Evolutionary conservation across 2,113 vertebrate species (phyloP), one percentile per base, ranked within the genome.

Genomic region (Datnioides undecimradiatus): DNA sequence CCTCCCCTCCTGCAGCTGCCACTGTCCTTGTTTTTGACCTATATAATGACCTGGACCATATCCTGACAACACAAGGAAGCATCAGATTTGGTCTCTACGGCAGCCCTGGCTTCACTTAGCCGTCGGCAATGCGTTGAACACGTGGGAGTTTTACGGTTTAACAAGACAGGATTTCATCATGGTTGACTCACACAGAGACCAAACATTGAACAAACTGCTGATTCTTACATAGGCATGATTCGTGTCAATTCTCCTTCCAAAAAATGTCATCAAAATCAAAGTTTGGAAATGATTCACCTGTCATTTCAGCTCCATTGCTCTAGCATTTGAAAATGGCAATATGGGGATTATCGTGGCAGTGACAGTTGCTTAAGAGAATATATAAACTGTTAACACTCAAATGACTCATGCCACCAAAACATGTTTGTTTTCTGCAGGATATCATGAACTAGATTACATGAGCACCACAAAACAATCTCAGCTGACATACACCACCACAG

Each of bases 1-100:
- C 33, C n/a, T 57, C 46, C 34, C 48, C 51, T 87, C 25, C 52
- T 66, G 54, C 74, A 84, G 75, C 80, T 77, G 65, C 76, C 82
- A 80, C 72, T 83, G 76, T 77, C 79, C 81, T 85, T 85, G 70
- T 88, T 84, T 85, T 81, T 87, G 87, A 86, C 86, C 90, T 80
- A 86, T 81, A 87, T 88, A 77, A 79, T 73, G 84, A 88, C 84
- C 90, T 78, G 83, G 38, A 76, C 82, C 19, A 45, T 67, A 54
- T 84, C 63, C 73, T 79, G 73, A 90, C 80, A 79, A 79, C 67
- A 71, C 62, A 57, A 76, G 43, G 58, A 84, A 69, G 36, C 63
- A 57, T 80, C 79, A 68, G 43, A 72, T 80, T 80, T 72, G 4
- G 34, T 70, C 38, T 45, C 43, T 58, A 21, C 2, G 25, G 72